Evolutionary conservation across 2,113 vertebrate genomes (phyloP), one percentile per base, ranked within the genome.

Genomic region (Neotragus pygmaeus): DNA sequence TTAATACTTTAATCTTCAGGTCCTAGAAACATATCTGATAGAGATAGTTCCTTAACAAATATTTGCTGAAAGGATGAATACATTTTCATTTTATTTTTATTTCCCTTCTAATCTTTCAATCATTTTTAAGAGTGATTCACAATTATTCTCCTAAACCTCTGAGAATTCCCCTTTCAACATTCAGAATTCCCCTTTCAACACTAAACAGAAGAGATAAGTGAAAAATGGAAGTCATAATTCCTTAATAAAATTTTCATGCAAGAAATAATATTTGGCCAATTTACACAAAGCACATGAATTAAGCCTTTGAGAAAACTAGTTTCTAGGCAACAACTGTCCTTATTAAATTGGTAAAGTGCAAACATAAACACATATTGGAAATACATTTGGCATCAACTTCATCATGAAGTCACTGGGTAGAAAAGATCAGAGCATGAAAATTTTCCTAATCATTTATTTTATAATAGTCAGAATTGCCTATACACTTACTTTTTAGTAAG

Each of bases 91-190:
- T 97, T 87, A 36, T 58, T 88, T 90, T 77, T 64, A 90, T 78
- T 83, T 80, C 27, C 49, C 53, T 93, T 96, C 95, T 64, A 80
- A 91, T 19, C 86, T 95, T 81, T 81, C 43, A 64, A 87, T 92
- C 16, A 94, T 96, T 92, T 92, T 96, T 45, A 91, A 96, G 11
- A 8, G 17, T 77, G 88, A 95, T 82, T 58, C 57, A 83, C 43
- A 88, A 78, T 80, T 97, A 80, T 89, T 96, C 94, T 75, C 55
- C 90, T 73, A 86, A 78, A 43, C 66, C 33, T 94, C 92, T 96
- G 62, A 96, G 33, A 96, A 95, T 51, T 70, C 13, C 55, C 39
- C 53, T 95, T 94, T 90, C 85, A 94, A 75, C 45, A 81, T 7
- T 58, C 81, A 90, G 43, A 94, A 93, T 93, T 84, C 78, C 91